Evolutionary conservation across 2,797 vertebrate genomes (phyloP).

Genomic region (Pelochelys cantorii): DNA sequence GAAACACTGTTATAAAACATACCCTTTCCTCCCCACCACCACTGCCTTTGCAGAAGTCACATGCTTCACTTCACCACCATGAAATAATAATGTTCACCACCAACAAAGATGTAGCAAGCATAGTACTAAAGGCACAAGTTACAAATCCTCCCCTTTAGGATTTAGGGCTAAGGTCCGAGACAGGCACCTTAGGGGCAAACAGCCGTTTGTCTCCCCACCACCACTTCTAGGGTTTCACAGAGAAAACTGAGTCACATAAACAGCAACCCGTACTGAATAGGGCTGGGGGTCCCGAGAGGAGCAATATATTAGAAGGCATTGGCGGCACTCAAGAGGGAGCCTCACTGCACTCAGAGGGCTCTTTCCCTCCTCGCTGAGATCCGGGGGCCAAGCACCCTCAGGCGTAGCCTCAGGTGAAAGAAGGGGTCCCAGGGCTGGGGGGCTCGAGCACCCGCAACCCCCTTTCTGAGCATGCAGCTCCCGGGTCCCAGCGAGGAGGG

Average conservation of each 20-base stretch:
- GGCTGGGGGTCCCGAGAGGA: background rate
- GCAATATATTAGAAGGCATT: background rate
- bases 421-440: background rate
- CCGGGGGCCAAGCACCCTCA: background rate
- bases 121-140: constrained; percentile 43
- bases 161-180: no score
- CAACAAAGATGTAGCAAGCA: background rate
- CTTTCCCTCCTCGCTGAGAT: background rate
- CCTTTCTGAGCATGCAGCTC: no score
- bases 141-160: background rate
- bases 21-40: constrained; percentile 37
- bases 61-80: constrained; percentile 64
- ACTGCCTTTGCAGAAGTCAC: constrained; percentile 65
- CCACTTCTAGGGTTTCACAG: background rate
- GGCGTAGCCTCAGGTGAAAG: background rate
- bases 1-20: constrained; percentile 62
- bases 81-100: constrained; percentile 29
- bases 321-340: background rate
- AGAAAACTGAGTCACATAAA: background rate
- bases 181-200: background rate
- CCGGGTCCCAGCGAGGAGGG: no score
- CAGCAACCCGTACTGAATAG: background rate
- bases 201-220: background rate
- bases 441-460: background rate
- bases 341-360: background rate